phyloP scores from a whole-genome alignment of 2,888 invertebrate genomes.

The Phorcus lineatus region DNA sequence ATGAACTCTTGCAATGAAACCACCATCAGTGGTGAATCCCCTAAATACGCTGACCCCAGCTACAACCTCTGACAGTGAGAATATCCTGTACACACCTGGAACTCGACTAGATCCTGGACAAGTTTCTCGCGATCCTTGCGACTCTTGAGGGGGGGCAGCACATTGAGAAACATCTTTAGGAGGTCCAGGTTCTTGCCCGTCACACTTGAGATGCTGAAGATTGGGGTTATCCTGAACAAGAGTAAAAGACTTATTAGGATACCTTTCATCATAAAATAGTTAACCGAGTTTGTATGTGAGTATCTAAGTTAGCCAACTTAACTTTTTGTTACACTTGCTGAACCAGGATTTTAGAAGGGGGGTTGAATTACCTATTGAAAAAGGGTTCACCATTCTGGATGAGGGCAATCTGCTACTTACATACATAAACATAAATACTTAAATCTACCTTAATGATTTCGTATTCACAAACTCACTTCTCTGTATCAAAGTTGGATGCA shows the following conservation, averaged over 20 bases:
- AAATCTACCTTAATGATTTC: not conserved
- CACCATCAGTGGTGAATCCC: no score
- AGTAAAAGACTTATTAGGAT: not conserved
- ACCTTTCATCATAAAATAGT: not conserved
- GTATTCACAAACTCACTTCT: slow-evolving; percentile 50
- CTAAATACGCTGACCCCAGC: no score
- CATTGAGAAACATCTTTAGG: slow-evolving; percentile 90
- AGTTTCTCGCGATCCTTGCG: slow-evolving; percentile 82
- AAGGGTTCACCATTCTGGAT: no score
- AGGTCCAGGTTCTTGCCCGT: slow-evolving; percentile 87
- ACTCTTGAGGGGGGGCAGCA: slow-evolving; percentile 79
- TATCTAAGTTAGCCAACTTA: no score
- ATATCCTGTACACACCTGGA: slow-evolving; percentile 51
- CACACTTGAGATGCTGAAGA: slow-evolving; percentile 87
- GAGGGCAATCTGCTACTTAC: not conserved
- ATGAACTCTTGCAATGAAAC: no score
- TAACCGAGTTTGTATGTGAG: no score
- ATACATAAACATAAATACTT: not conserved
- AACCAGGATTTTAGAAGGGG: no score
- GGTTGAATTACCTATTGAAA: no score
- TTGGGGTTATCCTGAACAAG: slow-evolving; percentile 74
- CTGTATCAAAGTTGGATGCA: slow-evolving; percentile 81
- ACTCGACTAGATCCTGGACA: slow-evolving; percentile 79
- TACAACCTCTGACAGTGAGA: no score
- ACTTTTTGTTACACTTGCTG: no score